Evolutionary conservation across 2,888 invertebrate species (phyloP).

Genomic region (Monochamus alternatus): DNA sequence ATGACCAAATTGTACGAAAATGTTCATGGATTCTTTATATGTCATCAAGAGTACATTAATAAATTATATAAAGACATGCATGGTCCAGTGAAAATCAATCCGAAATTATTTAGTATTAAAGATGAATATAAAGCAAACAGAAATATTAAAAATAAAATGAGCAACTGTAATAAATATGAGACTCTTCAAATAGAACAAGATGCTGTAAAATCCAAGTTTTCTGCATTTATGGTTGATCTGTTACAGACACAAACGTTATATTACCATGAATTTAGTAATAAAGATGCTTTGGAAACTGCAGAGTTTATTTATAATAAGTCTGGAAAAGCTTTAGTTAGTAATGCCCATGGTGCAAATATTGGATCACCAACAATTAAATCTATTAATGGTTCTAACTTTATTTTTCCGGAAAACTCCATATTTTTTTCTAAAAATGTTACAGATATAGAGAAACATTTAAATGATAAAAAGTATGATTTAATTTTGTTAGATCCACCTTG

Average conservation of each 20-base stretch:
- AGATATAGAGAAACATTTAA: conserved; percentile 72
- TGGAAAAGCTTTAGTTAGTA: conserved; percentile 46
- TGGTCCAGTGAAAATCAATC: conserved; percentile 60
- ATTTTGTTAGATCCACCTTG: conserved; percentile 96
- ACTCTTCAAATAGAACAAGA: conserved; percentile 44
- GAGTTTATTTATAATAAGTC: conserved; percentile 53
- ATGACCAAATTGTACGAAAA: conserved; percentile 58
- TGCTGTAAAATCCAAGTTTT: conserved; percentile 54
- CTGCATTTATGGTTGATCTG: conserved; percentile 37
- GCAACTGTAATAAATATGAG: conserved; percentile 39
- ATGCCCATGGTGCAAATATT: conserved; percentile 73
- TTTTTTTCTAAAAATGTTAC: conserved; percentile 81
- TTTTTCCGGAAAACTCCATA: conserved; percentile 79
- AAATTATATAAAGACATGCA: conserved; percentile 69
- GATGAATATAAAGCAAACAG: conserved; percentile 65
- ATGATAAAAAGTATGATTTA: conserved; percentile 79
- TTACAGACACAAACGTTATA: conserved; percentile 15
- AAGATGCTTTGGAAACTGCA: conserved; percentile 55
- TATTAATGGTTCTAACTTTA: conserved; percentile 72
- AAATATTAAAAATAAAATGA: conserved; percentile 41
- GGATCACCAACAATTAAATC: conserved; percentile 72
- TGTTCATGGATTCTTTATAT: conserved; percentile 71
- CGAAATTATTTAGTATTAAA: conserved; percentile 71
- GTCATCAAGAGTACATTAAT: conserved; percentile 71
- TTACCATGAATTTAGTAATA: conserved; percentile 34